Evolutionary conservation across 2,797 vertebrate species (phyloP).

Genomic region (Monodelphis domestica): DNA sequence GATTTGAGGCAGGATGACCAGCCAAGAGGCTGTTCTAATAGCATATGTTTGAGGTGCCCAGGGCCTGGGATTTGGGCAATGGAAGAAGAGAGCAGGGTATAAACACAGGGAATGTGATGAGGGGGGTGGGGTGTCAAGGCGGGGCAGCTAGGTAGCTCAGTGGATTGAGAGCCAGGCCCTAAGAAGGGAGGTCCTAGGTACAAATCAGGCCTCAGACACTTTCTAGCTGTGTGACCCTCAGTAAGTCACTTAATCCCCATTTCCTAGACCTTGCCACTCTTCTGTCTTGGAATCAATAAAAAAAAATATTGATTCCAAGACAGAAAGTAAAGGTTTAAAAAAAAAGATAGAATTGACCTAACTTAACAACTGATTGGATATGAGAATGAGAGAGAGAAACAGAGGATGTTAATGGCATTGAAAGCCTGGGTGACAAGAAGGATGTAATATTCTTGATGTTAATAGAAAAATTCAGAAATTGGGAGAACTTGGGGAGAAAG

Average conservation of each 20-base stretch:
- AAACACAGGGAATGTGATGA: neutral
- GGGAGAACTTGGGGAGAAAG: neutral
- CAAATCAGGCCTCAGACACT: too few species aligned
- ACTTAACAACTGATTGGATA: neutral
- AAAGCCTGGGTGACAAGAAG: neutral
- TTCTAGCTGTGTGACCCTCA: too few species aligned
- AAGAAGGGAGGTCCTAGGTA: too few species aligned
- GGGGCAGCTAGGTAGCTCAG: too few species aligned
- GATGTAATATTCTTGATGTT: neutral
- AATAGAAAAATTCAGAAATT: neutral
- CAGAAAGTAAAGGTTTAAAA: too few species aligned
- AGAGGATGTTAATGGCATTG: neutral
- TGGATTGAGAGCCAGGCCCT: too few species aligned
- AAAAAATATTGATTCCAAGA: too few species aligned
- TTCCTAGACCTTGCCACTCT: too few species aligned
- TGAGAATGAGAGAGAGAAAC: neutral
- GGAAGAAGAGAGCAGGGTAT: neutral
- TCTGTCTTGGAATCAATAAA: too few species aligned
- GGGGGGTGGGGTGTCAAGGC: too few species aligned
- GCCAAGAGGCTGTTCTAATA: neutral
- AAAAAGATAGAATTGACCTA: neutral
- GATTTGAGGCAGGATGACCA: neutral
- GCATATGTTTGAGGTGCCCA: neutral
- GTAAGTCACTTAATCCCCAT: too few species aligned
- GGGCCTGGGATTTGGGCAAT: neutral